These are phyloP conservation scores for Rallus crepitans DNA, from an alignment of 2,797 vertebrate species.

Conservation along the genomic window DNA sequence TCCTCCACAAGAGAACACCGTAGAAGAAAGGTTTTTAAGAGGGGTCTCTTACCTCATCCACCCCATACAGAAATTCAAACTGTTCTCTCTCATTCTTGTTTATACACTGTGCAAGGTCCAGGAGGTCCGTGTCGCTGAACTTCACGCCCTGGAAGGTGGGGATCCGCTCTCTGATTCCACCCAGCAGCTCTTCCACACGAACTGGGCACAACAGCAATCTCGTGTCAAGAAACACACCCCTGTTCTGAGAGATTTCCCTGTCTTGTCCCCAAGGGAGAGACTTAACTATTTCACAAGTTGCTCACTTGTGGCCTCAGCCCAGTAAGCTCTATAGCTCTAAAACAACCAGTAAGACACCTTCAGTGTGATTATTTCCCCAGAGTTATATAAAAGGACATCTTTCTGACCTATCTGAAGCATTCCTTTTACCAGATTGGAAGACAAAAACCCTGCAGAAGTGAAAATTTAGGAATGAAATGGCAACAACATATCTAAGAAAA, in stretches of 20 bases:
- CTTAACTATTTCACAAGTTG: background rate
- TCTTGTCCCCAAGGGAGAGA: background rate
- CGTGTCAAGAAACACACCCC: background rate
- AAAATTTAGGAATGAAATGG: background rate
- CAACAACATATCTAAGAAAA: background rate
- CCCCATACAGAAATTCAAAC: constrained; percentile 86
- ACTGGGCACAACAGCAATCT: constrained; percentile 79
- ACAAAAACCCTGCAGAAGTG: background rate
- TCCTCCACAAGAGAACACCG: background rate
- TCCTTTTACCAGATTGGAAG: background rate
- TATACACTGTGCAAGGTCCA: constrained; percentile 91
- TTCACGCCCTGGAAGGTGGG: constrained; percentile 93
- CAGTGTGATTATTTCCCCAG: background rate
- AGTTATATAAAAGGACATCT: background rate
- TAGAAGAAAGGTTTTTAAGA: background rate
- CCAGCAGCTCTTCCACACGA: constrained; percentile 83
- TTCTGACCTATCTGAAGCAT: background rate
- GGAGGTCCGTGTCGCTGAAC: constrained; percentile 87
- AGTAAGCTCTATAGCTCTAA: background rate
- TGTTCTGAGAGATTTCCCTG: background rate
- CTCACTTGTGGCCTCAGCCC: background rate
- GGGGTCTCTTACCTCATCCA: constrained; percentile 89
- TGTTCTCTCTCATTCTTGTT: constrained; percentile 73
- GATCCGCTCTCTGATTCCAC: constrained; percentile 85
- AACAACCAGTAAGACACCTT: background rate